A percentile compares a stretch with the other conserved stretches of the same genome.
Conservation (phyloP, 37 sponge, comb jelly and placozoan genomes). For the Mnemiopsis leidyi region DNA sequence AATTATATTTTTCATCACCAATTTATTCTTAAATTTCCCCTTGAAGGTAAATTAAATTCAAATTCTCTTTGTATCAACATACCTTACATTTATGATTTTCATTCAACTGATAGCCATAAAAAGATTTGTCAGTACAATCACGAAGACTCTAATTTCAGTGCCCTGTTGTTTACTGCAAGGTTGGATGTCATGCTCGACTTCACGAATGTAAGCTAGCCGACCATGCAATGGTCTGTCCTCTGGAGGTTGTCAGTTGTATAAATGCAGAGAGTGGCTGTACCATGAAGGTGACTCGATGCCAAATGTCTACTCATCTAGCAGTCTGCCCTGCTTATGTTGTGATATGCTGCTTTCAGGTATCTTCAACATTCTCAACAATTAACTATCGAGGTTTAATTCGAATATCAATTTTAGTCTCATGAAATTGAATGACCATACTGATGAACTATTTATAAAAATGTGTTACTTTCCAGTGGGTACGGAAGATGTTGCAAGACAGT, state of each 20-base stretch:
- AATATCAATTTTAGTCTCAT: neutral
- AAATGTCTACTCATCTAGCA: neutral
- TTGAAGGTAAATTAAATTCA: too few species aligned
- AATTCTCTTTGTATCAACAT: too few species aligned
- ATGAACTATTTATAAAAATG: neutral
- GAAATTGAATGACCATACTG: neutral
- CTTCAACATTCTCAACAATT: neutral
- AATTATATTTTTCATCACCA: too few species aligned
- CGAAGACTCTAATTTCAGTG: too few species aligned
- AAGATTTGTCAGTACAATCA: too few species aligned
- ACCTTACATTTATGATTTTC: too few species aligned
- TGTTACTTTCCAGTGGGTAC: conserved; percentile 64
- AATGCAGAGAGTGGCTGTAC: conserved; percentile 30
- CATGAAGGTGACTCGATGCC: neutral
- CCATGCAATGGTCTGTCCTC: conserved; percentile 18
- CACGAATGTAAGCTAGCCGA: conserved; percentile 31
- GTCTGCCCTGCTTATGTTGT: conserved; percentile 38
- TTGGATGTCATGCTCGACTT: neutral
- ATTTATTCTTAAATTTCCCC: too few species aligned
- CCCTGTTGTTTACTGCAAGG: neutral
- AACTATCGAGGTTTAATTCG: neutral
- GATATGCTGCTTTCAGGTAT: conserved; percentile 52
- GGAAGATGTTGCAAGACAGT: conserved; percentile 35
- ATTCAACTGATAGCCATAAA: too few species aligned
- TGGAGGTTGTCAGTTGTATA: conserved; percentile 9